Evolutionary conservation across 2,113 vertebrate species (phyloP), one percentile per base, ranked within the genome.

Genomic region (Stomatorhinus ivindoensis): DNA sequence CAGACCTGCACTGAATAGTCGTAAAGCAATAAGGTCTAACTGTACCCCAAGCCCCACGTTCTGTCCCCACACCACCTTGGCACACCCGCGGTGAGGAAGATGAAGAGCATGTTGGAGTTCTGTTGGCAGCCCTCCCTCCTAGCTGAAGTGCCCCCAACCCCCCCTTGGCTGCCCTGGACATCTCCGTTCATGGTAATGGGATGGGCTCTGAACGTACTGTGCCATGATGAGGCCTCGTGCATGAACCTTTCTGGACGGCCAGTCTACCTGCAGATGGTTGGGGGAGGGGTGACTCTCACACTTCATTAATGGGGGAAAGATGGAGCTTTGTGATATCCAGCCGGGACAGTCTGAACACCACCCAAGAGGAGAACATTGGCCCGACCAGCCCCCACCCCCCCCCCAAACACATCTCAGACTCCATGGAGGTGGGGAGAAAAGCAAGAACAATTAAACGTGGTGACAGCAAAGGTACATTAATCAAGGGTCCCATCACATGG

Each of bases 1-100:
- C 96, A 96, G 97, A 97, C 96, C 96, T 97, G 97, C 97, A 98
- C 97, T 97, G 96, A 97, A 96, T 96, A 96, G 95, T 96, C 97
- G 96, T 95, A 96, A 97, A 97, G 97, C 97, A 97, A 98, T 97
- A 98, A 98, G 97, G 96, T 96, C 96, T 96, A 95, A 95, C 93
- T 95, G 65, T 73, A 27, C 27, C 65, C 96, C 94, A 94, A 95
- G 96, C 95, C 93, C 95, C 95, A 94, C 95, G 94, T 93, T 31
- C 94, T 95, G 92, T 94, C 92, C 94, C 94, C 92, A 91, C 94
- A 95, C 95, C 21, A 35, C 94, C 94, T 95, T 93, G 94, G 93
- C 44, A 46, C 44, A n/a, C 27, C 69, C 31, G 10, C 27, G 69
- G 69, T 51, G 50, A 88, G 27, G 73, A 83, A 89, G 73, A 82